Base-by-base conservation (phyloP, 64 coral and sea anemone species). In the Dendronephthya gigantea region DNA sequence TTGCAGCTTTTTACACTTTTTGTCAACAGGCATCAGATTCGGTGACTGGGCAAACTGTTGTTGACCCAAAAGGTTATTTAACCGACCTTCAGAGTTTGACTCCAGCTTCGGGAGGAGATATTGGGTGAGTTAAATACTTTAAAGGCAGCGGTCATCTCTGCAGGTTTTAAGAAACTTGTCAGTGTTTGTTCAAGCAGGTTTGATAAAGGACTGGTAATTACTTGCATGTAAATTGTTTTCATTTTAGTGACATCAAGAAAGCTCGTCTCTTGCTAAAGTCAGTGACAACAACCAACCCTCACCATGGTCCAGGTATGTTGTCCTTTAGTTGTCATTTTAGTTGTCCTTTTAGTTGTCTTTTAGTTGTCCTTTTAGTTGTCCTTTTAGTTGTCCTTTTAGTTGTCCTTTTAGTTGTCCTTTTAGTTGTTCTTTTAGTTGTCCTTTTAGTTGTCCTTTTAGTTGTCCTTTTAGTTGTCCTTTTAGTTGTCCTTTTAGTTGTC, bases 11-110 rank as follows among this genome's bases (percentile, higher is more conserved):
- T 45, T 45, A 45, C 41, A 45, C 41, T 52, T 25, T 47, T 50
- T 51, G 33, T 7, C 59, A 45, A 3, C 34, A 94, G 92, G 94
- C 94, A 22, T 97, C 94, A 40, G 94, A 97, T 91, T 97, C 94
- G 37, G 94, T 97, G 14, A 91, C 86, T 33, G 94, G 94, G 29
- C 94, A 97, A 82, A 97, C 94, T 8, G 94, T 97, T 4, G 94
- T 97, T 68, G 94, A 97, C 74, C 94, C 94, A 8, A 97, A 97
- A 81, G 94, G 94, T 6, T 97, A 97, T 30, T 68, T 97, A 8
- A 97, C 94, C 39, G 94, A 97, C 49, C 66, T 97, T 35, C 94
- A 97, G 68, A 97, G 94, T 39, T 91, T 97, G 34, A 97, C 94
- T 19, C 94, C 94, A 1, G 74, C 83, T 13, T 83, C 91, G 30